Conservation (phyloP, 2,888 invertebrate species). For the Eupithecia pulchellata region DNA sequence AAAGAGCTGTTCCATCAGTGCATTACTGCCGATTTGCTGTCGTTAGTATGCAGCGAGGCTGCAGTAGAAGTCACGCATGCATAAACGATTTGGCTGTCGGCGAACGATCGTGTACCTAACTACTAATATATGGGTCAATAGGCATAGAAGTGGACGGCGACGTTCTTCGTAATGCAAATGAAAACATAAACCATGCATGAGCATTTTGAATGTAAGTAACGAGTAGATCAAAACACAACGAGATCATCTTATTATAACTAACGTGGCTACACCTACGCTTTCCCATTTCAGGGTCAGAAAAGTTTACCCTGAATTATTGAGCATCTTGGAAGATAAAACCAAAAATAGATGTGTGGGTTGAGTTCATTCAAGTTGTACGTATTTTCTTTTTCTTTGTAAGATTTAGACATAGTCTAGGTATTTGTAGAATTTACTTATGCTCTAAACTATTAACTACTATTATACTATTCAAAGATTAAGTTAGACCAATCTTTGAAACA, state of each 20-base stretch:
- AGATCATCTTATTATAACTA: background rate
- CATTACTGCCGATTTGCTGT: constrained; percentile 55
- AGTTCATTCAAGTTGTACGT: background rate
- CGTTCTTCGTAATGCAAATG: constrained; percentile 24
- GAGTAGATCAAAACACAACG: background rate
- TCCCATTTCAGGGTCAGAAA: constrained; percentile 20
- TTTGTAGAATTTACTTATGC: background rate
- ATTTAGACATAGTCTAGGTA: background rate
- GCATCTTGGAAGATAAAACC: constrained; percentile 4
- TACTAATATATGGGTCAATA: constrained; percentile 77
- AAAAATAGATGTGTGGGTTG: constrained; percentile 19
- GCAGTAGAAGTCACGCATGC: constrained; percentile 75
- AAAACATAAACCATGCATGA: constrained; percentile 4
- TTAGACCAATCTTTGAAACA: constrained; percentile 46
- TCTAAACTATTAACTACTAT: background rate
- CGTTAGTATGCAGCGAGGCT: constrained; percentile 70
- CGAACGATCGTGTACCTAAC: constrained; percentile 65
- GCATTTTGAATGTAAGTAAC: background rate
- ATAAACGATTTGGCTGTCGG: constrained; percentile 74
- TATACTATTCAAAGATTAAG: background rate
- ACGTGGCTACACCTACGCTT: background rate
- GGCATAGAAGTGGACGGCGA: constrained; percentile 51
- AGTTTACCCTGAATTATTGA: constrained; percentile 14
- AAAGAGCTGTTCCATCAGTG: constrained; percentile 48
- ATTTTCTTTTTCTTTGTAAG: background rate